Conservation (phyloP, 2,888 invertebrate genomes). For the Sarcophaga caerulescens region DNA sequence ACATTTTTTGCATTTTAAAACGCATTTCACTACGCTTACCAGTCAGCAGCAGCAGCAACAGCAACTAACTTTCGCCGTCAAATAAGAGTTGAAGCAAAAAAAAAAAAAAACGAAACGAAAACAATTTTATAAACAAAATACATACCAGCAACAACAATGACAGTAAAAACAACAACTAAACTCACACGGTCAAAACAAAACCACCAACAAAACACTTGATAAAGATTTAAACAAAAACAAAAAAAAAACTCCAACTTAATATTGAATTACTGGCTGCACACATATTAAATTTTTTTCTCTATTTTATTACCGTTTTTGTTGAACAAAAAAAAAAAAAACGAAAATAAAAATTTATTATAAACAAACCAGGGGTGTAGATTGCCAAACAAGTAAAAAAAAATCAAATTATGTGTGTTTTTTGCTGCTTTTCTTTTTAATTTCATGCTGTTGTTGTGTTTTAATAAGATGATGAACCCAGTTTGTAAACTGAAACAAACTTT, state of each 20-base stretch:
- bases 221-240: slow-evolving; percentile 16
- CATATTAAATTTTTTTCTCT: neutral
- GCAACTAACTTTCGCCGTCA: slow-evolving; percentile 58
- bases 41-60: neutral
- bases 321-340: neutral
- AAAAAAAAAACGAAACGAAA: slow-evolving; percentile 32
- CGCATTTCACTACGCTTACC: slow-evolving; percentile 47
- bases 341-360: slow-evolving; percentile 28
- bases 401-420: neutral
- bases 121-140: slow-evolving; percentile 1
- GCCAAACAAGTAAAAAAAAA: slow-evolving; percentile 49
- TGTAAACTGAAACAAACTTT: slow-evolving; percentile 16
- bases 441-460: neutral
- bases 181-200: slow-evolving; percentile 30
- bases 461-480: slow-evolving; percentile 15
- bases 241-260: slow-evolving; percentile 35
- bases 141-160: neutral
- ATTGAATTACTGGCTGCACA: slow-evolving; percentile 40
- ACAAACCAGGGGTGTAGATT: slow-evolving; percentile 44
- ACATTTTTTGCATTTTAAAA: slow-evolving; percentile 56
- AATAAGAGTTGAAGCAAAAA: slow-evolving; percentile 47
- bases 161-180: slow-evolving; percentile 6
- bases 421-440: neutral
- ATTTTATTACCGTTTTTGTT: neutral
- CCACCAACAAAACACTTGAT: slow-evolving; percentile 26